These are phyloP conservation scores for Ophioninae sp. DNA, from an alignment of 2,888 invertebrate species.

Conservation along the genomic window DNA sequence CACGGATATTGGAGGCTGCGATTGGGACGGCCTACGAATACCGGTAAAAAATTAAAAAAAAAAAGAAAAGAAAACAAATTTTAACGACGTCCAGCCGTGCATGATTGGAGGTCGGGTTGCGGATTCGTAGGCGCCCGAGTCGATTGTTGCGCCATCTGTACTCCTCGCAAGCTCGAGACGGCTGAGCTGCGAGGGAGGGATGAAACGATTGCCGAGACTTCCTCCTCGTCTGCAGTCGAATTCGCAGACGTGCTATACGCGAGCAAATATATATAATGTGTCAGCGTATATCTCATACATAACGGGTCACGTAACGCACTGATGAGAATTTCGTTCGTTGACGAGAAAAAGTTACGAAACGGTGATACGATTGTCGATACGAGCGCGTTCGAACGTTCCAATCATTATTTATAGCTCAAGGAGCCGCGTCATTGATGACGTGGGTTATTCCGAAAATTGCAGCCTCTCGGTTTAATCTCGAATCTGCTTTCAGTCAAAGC, in stretches of 20 bases:
- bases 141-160: slow-evolving; percentile 40
- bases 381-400: slow-evolving; percentile 25
- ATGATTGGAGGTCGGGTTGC: slow-evolving; percentile 30
- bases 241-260: neutral
- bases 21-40: too few species aligned
- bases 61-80: neutral
- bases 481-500: neutral
- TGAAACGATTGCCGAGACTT: slow-evolving; percentile 11
- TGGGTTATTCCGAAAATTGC: slow-evolving; percentile 35
- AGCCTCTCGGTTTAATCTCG: slow-evolving; percentile 23
- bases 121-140: slow-evolving; percentile 39
- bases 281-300: neutral
- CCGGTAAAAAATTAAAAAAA: too few species aligned
- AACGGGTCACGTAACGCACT: slow-evolving; percentile 21
- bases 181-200: neutral
- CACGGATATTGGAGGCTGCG: too few species aligned
- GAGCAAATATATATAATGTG: neutral
- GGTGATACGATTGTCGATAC: slow-evolving; percentile 26
- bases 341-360: slow-evolving; percentile 54
- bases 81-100: neutral
- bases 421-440: slow-evolving; percentile 9
- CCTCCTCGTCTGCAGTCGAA: slow-evolving; percentile 31
- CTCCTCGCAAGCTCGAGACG: slow-evolving; percentile 16
- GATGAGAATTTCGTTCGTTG: slow-evolving; percentile 21
- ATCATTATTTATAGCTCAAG: slow-evolving; percentile 46